Percentiles rank a stretch among this genome's conserved stretches.
phyloP scores from a whole-genome alignment of 2,113 vertebrate species.

The Alligator mississippiensis region DNA sequence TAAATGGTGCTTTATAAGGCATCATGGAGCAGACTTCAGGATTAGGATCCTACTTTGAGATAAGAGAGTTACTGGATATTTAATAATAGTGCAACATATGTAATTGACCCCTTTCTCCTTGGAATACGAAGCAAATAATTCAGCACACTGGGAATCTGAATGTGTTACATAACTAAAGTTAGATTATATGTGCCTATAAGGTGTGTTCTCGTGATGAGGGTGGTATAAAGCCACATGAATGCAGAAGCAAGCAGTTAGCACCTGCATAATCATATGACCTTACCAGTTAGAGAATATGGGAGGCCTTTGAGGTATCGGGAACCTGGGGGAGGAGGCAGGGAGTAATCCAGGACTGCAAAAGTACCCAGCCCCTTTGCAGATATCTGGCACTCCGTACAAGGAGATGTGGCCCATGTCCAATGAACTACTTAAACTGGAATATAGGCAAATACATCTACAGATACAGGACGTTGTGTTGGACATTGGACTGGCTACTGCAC shows the following conservation, averaged over 20 bases:
- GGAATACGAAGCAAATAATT: neutral
- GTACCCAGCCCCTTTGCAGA: accelerated
- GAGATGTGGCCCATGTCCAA: too few species aligned
- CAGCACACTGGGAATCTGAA: neutral
- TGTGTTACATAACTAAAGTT: neutral
- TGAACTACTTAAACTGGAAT: neutral
- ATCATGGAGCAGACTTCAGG: neutral
- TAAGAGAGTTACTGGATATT: neutral
- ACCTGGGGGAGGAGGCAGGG: neutral
- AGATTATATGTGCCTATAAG: neutral
- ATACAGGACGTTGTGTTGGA: neutral
- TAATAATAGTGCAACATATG: neutral
- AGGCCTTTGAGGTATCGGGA: neutral
- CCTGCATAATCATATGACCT: neutral
- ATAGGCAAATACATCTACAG: neutral
- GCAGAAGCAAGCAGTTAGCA: accelerated
- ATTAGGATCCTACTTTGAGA: neutral
- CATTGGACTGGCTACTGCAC: neutral
- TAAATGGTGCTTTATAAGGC: neutral
- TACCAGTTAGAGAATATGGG: neutral
- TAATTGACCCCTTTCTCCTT: neutral
- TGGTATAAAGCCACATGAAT: neutral
- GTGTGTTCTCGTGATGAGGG: neutral
- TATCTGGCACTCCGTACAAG: neutral
- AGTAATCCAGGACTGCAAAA: neutral